Percentiles rank a stretch among this genome's conserved stretches.
These are phyloP conservation scores for Shargacucullia verbasci DNA, from an alignment of 2,888 invertebrate species.

Conservation along the genomic window DNA sequence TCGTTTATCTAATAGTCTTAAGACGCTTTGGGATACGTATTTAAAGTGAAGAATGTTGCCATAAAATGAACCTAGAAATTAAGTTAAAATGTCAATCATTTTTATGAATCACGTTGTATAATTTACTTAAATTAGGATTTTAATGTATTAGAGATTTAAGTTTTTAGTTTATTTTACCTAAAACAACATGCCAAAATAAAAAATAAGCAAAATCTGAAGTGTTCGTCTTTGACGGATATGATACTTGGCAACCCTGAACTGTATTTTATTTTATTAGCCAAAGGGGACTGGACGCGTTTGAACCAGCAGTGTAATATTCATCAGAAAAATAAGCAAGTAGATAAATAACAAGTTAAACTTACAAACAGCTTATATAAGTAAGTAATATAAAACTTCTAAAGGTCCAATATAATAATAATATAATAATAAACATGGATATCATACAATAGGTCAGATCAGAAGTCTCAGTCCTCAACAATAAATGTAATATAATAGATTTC, in stretches of 20 bases:
- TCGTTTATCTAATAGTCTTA: slow-evolving; percentile 41
- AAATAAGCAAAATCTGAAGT: no score
- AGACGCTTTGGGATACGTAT: slow-evolving; percentile 24
- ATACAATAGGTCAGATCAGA: slow-evolving; percentile 21
- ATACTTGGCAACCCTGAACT: background rate
- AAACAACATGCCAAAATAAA: no score
- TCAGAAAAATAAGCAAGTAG: slow-evolving; percentile 28
- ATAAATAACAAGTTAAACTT: slow-evolving; percentile 42
- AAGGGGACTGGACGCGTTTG: slow-evolving; percentile 7
- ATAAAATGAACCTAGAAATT: slow-evolving; percentile 1
- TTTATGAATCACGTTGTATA: background rate
- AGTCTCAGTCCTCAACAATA: slow-evolving; percentile 5
- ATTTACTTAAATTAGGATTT: no score
- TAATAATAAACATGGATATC: no score
- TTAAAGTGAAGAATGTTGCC: slow-evolving; percentile 11
- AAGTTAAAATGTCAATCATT: slow-evolving; percentile 1
- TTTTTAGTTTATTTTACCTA: no score
- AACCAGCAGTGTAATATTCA: slow-evolving; percentile 26
- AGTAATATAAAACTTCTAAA: slow-evolving; percentile 39
- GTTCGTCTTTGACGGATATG: no score
- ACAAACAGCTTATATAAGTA: slow-evolving; percentile 31
- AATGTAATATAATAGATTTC: no score
- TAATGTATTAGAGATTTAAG: no score
- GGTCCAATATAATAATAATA: slow-evolving; percentile 26
- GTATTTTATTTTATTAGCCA: slow-evolving; percentile 19